phyloP scores from a whole-genome alignment of 2,113 vertebrate species.

The Callipepla squamata region DNA sequence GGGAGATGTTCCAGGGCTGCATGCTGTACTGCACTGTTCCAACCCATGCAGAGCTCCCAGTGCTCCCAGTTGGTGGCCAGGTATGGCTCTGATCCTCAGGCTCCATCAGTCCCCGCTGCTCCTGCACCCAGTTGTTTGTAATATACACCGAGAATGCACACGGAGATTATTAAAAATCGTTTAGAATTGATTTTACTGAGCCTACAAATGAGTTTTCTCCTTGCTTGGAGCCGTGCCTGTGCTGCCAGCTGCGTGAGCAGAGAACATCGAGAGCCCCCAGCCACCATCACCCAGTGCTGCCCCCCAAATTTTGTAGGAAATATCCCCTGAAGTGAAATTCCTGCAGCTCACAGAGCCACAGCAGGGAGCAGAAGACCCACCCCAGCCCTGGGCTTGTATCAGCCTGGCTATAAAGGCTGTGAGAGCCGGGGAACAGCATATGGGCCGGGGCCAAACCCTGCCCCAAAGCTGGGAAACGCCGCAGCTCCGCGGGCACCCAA shows the following conservation, averaged over 20 bases:
- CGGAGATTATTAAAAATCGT: background rate
- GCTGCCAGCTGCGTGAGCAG: background rate
- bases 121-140: fast-evolving
- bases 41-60: background rate
- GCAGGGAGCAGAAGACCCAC: background rate
- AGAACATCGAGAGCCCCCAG: background rate
- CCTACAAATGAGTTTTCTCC: background rate
- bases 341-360: background rate
- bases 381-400: background rate
- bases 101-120: background rate
- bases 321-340: background rate
- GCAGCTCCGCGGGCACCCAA: background rate
- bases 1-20: background rate
- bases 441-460: background rate
- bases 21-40: background rate
- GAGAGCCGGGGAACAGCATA: background rate
- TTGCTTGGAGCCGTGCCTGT: fast-evolving
- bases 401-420: background rate
- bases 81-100: background rate
- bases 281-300: fast-evolving
- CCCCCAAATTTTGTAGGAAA: background rate
- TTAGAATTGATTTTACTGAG: background rate
- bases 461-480: fast-evolving
- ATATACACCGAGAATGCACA: fast-evolving
- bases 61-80: background rate